A percentile compares a stretch with the other conserved stretches of the same genome.
Conservation (phyloP, 2,888 invertebrate genomes). For the Epicampocera succincta region DNA sequence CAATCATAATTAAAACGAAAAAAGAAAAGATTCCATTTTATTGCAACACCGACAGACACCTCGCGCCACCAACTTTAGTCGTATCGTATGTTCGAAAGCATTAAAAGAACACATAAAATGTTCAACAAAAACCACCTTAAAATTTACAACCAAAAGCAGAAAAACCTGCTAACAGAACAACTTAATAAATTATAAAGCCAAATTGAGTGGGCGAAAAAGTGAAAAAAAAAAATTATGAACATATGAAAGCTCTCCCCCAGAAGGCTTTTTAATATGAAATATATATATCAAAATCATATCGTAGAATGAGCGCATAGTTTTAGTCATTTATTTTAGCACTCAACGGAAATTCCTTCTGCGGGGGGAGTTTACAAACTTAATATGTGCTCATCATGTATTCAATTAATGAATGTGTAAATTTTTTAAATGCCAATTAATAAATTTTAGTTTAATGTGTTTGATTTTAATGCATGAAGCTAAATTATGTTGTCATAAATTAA, state of each 20-base stretch:
- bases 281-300: conserved; percentile 19
- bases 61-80: neutral
- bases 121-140: conserved; percentile 35
- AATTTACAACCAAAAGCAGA: conserved; percentile 12
- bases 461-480: conserved; percentile 33
- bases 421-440: conserved; percentile 68
- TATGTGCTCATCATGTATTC: conserved; percentile 49
- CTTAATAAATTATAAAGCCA: conserved; percentile 25
- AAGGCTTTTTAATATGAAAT: neutral
- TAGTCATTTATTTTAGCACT: conserved; percentile 28
- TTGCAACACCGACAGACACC: conserved; percentile 45
- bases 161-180: conserved; percentile 43
- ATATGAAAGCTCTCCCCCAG: conserved; percentile 27
- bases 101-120: conserved; percentile 19
- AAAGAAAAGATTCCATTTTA: conserved; percentile 26
- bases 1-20: conserved; percentile 9
- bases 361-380: neutral
- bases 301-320: conserved; percentile 1
- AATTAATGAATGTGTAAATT: conserved; percentile 69
- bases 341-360: neutral
- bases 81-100: conserved; percentile 5
- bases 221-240: conserved; percentile 23
- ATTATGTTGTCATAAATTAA: conserved; percentile 55
- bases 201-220: conserved; percentile 35
- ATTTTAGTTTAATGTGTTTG: conserved; percentile 51